phyloP scores from a whole-genome alignment of 2,113 vertebrate species.

The Grammomys surdaster region DNA sequence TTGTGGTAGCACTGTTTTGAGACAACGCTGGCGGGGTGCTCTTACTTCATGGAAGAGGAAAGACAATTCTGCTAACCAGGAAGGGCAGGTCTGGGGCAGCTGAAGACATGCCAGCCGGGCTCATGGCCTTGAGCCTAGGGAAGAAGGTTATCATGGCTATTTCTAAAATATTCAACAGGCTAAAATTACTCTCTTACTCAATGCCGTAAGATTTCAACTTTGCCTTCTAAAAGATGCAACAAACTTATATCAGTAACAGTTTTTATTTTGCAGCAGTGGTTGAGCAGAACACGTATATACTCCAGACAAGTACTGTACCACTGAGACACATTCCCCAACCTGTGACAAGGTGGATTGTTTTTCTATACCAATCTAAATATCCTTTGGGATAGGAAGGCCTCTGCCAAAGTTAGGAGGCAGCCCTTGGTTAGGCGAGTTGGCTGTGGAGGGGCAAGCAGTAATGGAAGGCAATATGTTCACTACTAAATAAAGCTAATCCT shows the following conservation, averaged over 20 bases:
- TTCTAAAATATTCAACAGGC: constrained; percentile 4
- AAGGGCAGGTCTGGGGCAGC: neutral
- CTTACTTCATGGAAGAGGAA: neutral
- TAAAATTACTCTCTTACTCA: neutral
- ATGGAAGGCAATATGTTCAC: neutral
- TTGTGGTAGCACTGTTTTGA: neutral
- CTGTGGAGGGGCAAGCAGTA: neutral
- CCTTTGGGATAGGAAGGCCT: neutral
- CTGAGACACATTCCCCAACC: neutral
- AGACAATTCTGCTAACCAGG: neutral
- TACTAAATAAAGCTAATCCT: neutral
- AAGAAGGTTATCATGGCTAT: neutral
- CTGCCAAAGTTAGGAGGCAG: neutral
- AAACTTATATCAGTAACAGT: neutral
- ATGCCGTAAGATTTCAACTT: neutral
- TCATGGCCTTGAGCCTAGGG: neutral
- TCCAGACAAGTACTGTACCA: neutral
- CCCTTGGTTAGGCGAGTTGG: neutral
- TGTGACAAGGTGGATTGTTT: neutral
- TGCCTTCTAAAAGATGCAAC: neutral
- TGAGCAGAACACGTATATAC: no score
- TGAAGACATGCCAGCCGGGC: neutral
- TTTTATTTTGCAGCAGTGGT: neutral
- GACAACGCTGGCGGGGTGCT: neutral
- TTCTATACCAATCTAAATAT: neutral